A percentile compares a stretch with the other conserved stretches of the same genome.
phyloP scores from a whole-genome alignment of 2,888 invertebrate genomes.

The Athalia circularis region DNA sequence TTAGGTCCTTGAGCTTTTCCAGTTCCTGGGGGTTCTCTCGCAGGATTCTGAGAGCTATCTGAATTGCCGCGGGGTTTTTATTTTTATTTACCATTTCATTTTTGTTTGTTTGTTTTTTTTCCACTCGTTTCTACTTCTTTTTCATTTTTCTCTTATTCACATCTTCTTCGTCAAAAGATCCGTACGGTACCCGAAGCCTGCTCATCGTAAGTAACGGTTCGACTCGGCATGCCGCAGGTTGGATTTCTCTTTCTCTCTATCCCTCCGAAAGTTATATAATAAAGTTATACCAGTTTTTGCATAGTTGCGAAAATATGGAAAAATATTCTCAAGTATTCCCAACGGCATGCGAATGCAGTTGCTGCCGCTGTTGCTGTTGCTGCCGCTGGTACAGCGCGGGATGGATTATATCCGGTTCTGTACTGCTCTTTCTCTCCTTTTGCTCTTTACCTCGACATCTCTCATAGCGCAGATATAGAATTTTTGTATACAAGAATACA shows the following conservation, averaged over 20 bases:
- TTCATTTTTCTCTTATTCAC: neutral
- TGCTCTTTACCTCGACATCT: conserved; percentile 9
- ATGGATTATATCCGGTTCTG: conserved; percentile 41
- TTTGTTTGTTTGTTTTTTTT: no score
- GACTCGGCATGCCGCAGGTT: neutral
- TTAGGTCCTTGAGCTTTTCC: neutral
- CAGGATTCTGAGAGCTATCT: neutral
- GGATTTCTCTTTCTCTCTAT: neutral
- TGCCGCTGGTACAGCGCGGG: neutral
- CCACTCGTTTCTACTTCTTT: neutral
- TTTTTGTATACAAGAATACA: neutral
- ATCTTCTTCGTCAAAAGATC: conserved; percentile 12
- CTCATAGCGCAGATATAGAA: neutral
- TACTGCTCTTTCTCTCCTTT: neutral
- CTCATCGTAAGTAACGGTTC: neutral
- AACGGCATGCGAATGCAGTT: conserved; percentile 9
- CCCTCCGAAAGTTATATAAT: conserved; percentile 27
- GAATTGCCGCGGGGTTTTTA: neutral
- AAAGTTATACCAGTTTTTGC: conserved; percentile 28
- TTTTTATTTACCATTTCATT: neutral
- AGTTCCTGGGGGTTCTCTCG: neutral
- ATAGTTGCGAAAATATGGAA: conserved; percentile 44
- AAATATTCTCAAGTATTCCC: conserved; percentile 38
- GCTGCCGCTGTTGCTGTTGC: neutral
- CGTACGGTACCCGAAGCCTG: neutral